These are phyloP conservation scores for Himantopus leucocephalus DNA, from an alignment of 2,113 vertebrate species.

Conservation along the genomic window DNA sequence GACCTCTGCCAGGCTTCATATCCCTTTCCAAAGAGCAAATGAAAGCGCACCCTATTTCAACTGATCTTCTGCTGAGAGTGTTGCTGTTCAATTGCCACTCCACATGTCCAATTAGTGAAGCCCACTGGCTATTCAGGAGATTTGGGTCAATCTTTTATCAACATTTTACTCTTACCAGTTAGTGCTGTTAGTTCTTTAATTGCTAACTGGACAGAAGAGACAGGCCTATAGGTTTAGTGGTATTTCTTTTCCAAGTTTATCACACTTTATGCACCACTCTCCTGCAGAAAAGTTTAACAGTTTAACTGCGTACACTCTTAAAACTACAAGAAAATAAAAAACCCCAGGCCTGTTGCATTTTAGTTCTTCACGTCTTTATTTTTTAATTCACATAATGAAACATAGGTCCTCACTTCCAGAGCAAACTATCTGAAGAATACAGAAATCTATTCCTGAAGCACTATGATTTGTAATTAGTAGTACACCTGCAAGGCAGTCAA, in stretches of 20 bases:
- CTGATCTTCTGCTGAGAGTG: background rate
- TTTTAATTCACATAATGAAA: background rate
- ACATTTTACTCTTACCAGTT: background rate
- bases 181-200: background rate
- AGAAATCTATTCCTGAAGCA: slow-evolving; percentile 11
- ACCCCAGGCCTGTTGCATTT: background rate
- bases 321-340: background rate
- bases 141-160: background rate
- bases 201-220: background rate
- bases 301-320: background rate
- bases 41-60: background rate
- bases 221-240: background rate
- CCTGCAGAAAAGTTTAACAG: background rate
- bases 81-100: background rate
- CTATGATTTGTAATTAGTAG: slow-evolving; percentile 34
- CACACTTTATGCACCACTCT: background rate
- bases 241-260: background rate
- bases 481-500: slow-evolving; percentile 24
- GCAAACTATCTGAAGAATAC: background rate
- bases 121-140: background rate
- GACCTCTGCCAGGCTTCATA: background rate
- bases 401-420: background rate
- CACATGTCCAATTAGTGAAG: background rate
- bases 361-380: background rate
- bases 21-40: background rate